Conservation (phyloP, 2,113 vertebrate genomes). For the western clawed frog (Xenopus tropicalis) region UCB_Xtro_10.0 CM004450.2:45543501-45544000, state of each 20-base stretch:
- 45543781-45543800: background rate
- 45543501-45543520: slow-evolving; percentile 37
- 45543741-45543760: too few relatives aligned
- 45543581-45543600: slow-evolving; percentile 35
- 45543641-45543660: slow-evolving; percentile 7
- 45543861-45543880: too few relatives aligned
- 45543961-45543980: too few relatives aligned
- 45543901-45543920: too few relatives aligned
- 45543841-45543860: too few relatives aligned
- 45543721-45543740: too few relatives aligned
- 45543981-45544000: too few relatives aligned
- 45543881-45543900: too few relatives aligned
- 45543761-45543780: too few relatives aligned
- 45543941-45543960: too few relatives aligned
- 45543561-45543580: slow-evolving; percentile 4
- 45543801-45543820: background rate
- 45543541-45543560: slow-evolving; percentile 24
- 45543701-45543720: slow-evolving; percentile 3
- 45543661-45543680: background rate
- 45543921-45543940: too few relatives aligned
- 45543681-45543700: background rate
- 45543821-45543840: too few relatives aligned
- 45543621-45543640: background rate
- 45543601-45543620: background rate
- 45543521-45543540: slow-evolving; percentile 9